phyloP scores from a whole-genome alignment of 2,888 invertebrate species.

The Hydropsyche betteni region DNA sequence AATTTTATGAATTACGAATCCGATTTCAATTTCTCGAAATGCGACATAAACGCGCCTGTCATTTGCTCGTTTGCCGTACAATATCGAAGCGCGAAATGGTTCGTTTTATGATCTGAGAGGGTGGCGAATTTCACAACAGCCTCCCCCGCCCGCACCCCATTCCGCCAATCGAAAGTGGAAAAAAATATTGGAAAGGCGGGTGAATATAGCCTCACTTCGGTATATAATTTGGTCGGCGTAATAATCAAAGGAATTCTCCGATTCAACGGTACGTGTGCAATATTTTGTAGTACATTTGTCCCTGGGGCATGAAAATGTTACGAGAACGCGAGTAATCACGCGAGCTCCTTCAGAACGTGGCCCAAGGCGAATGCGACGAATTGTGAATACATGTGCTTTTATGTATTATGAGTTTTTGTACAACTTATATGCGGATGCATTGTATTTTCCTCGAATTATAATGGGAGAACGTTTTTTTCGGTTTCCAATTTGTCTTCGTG shows the following conservation, averaged over 20 bases:
- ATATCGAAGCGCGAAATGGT: constrained; percentile 29
- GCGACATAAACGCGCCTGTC: constrained; percentile 17
- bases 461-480: background rate
- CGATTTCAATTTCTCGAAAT: constrained; percentile 28
- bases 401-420: background rate
- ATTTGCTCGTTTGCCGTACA: constrained; percentile 25
- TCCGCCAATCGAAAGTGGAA: no score
- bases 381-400: background rate
- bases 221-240: constrained; percentile 8
- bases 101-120: constrained; percentile 15
- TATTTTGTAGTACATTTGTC: constrained; percentile 33
- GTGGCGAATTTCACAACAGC: background rate
- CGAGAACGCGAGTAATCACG: constrained; percentile 23
- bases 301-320: constrained; percentile 22
- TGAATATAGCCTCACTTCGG: constrained; percentile 7
- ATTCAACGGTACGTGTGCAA: constrained; percentile 30
- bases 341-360: background rate
- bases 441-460: background rate
- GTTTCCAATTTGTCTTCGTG: background rate
- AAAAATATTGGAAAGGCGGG: constrained; percentile 9
- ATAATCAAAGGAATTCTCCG: constrained; percentile 37
- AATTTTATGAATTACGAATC: constrained; percentile 20
- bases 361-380: constrained; percentile 13
- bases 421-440: background rate
- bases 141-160: background rate